Percentiles rank a stretch among this genome's conserved stretches.
Evolutionary conservation across 1,140 invertebrate genomes (phyloP).

Genomic region (Scylla paramamosain): DNA sequence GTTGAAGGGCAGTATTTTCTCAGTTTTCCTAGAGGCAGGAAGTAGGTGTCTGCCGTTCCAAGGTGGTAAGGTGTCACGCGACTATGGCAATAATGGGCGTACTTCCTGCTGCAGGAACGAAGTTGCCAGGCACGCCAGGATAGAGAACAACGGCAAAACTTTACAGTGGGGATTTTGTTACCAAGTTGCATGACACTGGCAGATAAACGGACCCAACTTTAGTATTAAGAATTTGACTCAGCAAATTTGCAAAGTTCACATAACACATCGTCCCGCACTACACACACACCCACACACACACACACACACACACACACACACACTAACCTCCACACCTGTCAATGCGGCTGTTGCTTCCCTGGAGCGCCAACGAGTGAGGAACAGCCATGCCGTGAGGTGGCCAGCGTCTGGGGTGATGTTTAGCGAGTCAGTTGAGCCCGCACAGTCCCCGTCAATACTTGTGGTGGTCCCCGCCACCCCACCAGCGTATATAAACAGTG

Average conservation of each 20-base stretch:
- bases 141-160: background rate
- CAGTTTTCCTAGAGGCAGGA: background rate
- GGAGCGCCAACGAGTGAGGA: background rate
- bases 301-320: background rate
- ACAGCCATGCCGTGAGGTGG: background rate
- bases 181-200: background rate
- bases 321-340: background rate
- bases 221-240: background rate
- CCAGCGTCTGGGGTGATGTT: constrained; percentile 1
- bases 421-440: background rate
- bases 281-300: no score
- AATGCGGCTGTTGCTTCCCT: background rate
- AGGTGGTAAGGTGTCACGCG: background rate
- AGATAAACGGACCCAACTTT: background rate
- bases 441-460: background rate
- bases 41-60: background rate
- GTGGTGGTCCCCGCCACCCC: background rate
- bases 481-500: background rate
- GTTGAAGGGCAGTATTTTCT: background rate
- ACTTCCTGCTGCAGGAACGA: background rate
- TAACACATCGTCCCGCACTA: background rate
- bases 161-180: background rate
- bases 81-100: background rate
- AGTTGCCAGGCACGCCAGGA: no score
- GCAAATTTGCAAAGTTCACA: background rate